Evolutionary conservation across 2,797 vertebrate species (phyloP), one percentile per base, ranked within the genome.

Genomic region (Paedocypris micromegethes): DNA sequence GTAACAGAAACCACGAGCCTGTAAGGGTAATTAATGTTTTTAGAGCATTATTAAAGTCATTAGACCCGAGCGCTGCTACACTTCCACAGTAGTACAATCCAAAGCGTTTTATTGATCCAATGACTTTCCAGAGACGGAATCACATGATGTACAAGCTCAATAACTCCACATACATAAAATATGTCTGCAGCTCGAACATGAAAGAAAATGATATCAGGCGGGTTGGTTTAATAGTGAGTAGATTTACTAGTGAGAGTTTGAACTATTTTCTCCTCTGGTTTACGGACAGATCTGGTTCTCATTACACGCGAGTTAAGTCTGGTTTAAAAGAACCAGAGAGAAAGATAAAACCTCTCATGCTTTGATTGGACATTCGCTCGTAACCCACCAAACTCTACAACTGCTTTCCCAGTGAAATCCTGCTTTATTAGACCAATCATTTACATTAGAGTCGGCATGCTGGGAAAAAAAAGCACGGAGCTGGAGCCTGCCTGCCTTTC

Each of bases 231-330:
- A 66, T 81, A 82, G 81, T 77, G 70, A 79, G 76, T 69, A 74
- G 56, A 76, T 88, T 88, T 85, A 87, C 83, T 84, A 81, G 82
- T 81, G 79, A 83, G 73, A 84, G 82, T 88, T 88, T 83, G 86
- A 80, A 87, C 79, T 23, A 78, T 70, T 66, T 79, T 72, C 72
- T 77, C 76, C 77, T 82, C 86, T 89, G 86, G 86, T 84, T 79
- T 74, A 75, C 74, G 74, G 52, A 77, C 75, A 79, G 66, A 68
- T 73, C 77, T 86, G 86, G 78, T 85, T 86, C 81, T 85, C 83
- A 88, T 88, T 87, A 89, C 73, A 48, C 45, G 49, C 23, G 23
- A 23, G 23, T 23, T 50, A 70, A 73, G 58, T 53, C 63, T 67
- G 73, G 9, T 37, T 58, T 70, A 8, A 55, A 59, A 42, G 58